Evolutionary conservation across 2,888 invertebrate species (phyloP), one percentile per base, ranked within the genome.

Genomic region (Campoplex nolae): DNA sequence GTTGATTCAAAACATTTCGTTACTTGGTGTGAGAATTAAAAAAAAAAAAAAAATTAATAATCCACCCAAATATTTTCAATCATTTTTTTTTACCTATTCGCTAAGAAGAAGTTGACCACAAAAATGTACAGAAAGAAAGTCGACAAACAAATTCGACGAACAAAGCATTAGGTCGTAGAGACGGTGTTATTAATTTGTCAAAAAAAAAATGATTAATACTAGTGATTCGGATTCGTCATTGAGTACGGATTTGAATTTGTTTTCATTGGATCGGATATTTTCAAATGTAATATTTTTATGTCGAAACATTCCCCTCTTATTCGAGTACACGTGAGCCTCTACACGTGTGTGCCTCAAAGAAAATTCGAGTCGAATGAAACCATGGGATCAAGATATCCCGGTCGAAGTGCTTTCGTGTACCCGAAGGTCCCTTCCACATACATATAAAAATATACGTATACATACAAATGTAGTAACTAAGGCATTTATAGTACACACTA

Each of bases 381-480:
- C 81, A 75, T 73, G 70, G 70, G 58, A 51, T 67, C 73, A 23
- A 58, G 74, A 76, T 76, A 84, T 82, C 74, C 74, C 62, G 35
- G 73, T 45, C 82, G 81, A 79, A 78, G 45, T 71, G 79, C 70
- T 38, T 76, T 76, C 83, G 70, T 85, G 84, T 83, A 86, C 51
- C 79, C 74, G 89, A 88, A 89, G 88, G 88, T 88, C 84, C 87
- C 88, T 86, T 88, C 70, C 71, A 56, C 65, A 58, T 48, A 58
- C 45, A 48, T 23, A 16, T 23, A 13, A 35, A 54, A 45, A 65
- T 62, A 67, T 48, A 71, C 16, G 32, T 11, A 51, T 13, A 45
- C 18, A 48, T 67, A 51, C n/a, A 71, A 48, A 51, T 65, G 65
- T 51, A 62, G 62, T 38, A 58, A 38, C 23, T 51, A 56, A 42